Conservation (phyloP, 2,888 invertebrate species). For the Colletes collaris region DNA sequence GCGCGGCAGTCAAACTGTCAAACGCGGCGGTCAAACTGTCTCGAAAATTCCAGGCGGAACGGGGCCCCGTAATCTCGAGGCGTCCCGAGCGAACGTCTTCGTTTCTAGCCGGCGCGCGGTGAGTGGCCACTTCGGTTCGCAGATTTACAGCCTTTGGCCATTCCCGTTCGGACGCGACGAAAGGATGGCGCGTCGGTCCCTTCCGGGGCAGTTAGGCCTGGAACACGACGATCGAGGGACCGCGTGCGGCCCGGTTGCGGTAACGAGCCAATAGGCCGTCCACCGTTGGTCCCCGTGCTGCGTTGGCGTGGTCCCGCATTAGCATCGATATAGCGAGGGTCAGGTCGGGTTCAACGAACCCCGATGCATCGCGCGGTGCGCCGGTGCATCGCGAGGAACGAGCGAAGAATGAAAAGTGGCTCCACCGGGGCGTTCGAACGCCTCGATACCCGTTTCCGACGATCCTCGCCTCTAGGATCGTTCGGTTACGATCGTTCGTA, state of each 20-base stretch:
- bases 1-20: constrained; percentile 31
- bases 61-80: background rate
- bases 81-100: background rate
- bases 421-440: constrained; percentile 47
- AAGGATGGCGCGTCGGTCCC: constrained; percentile 45
- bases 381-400: constrained; percentile 72
- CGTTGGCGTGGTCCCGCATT: constrained; percentile 77
- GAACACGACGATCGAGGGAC: constrained; percentile 20
- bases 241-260: constrained; percentile 53
- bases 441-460: constrained; percentile 36
- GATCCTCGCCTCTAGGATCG: background rate
- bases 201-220: constrained; percentile 55
- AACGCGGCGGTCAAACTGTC: constrained; percentile 21
- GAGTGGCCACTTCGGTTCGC: background rate
- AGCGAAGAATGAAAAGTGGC: constrained; percentile 66
- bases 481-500: no score
- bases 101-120: background rate
- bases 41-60: constrained; percentile 13
- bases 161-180: constrained; percentile 37
- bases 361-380: constrained; percentile 70
- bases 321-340: constrained; percentile 80
- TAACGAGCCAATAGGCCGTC: constrained; percentile 53
- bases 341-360: constrained; percentile 80
- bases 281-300: constrained; percentile 60
- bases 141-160: constrained; percentile 20